Percentiles rank a stretch among this genome's conserved stretches.
These are phyloP conservation scores for Zaprionus ornatus DNA, from an alignment of 1,140 invertebrate genomes.

Conservation along the genomic window DNA sequence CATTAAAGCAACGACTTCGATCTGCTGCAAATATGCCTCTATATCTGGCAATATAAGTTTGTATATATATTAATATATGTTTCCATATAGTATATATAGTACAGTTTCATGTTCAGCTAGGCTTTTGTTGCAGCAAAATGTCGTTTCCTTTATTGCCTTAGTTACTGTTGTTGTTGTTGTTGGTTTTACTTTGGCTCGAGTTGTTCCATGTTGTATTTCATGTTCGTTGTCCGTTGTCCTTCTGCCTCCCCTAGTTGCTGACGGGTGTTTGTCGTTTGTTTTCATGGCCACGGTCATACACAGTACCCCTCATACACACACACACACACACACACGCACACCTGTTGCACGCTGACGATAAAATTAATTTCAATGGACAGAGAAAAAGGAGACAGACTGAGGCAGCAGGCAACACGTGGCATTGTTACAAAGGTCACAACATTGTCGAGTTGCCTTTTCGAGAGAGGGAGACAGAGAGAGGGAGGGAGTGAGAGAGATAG, in stretches of 20 bases:
- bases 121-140: constrained; percentile 1
- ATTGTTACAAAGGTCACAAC: constrained; percentile 42
- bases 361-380: constrained; percentile 69
- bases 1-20: neutral
- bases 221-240: constrained; percentile 25
- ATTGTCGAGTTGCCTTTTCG: constrained; percentile 15
- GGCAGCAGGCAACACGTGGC: constrained; percentile 15
- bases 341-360: constrained; percentile 65
- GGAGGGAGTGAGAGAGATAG: neutral
- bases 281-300: constrained; percentile 45
- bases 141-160: neutral
- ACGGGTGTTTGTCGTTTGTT: constrained; percentile 60
- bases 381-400: constrained; percentile 4
- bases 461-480: neutral
- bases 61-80: neutral
- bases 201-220: constrained; percentile 2
- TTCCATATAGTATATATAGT: neutral
- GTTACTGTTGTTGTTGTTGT: neutral
- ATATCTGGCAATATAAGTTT: neutral
- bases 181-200: constrained; percentile 4
- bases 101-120: neutral
- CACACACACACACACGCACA: constrained; percentile 33
- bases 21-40: neutral
- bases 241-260: constrained; percentile 15
- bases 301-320: constrained; percentile 5